These are phyloP conservation scores for Synergus umbraculus DNA, from an alignment of 2,888 invertebrate species.

Conservation along the genomic window DNA sequence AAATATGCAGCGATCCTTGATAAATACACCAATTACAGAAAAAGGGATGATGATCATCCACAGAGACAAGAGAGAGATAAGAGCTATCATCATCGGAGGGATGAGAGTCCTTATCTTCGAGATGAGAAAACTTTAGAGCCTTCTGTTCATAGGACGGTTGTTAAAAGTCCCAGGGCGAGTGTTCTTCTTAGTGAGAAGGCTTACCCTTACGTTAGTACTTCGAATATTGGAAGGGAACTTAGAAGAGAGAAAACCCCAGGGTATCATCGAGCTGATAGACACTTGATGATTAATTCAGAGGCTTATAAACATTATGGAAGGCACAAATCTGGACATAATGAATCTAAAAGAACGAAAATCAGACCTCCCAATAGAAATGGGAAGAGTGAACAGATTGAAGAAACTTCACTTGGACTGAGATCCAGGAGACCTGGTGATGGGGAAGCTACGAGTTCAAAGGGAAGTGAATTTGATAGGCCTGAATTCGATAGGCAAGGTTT, in stretches of 20 bases:
- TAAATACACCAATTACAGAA: constrained; percentile 81
- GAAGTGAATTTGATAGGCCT: background rate
- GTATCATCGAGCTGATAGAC: constrained; percentile 71
- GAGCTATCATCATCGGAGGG: constrained; percentile 58
- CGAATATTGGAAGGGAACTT: constrained; percentile 43
- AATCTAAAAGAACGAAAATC: constrained; percentile 65
- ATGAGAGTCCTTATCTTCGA: constrained; percentile 68
- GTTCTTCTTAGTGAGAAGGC: constrained; percentile 85
- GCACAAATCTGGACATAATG: constrained; percentile 76
- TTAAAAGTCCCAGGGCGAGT: constrained; percentile 85
- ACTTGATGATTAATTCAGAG: constrained; percentile 69
- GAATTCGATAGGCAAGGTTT: no score
- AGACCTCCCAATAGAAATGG: constrained; percentile 81
- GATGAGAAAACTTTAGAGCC: constrained; percentile 86
- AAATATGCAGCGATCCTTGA: constrained; percentile 89
- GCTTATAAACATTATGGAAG: constrained; percentile 71
- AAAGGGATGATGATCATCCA: constrained; percentile 72
- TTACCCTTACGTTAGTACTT: constrained; percentile 80
- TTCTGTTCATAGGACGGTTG: constrained; percentile 77
- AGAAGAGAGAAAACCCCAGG: constrained; percentile 37
- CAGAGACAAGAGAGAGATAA: constrained; percentile 60
- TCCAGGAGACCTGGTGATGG: constrained; percentile 14
- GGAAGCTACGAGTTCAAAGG: background rate
- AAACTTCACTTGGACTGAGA: constrained; percentile 66
- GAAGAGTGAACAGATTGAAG: constrained; percentile 82